Evolutionary conservation across 1,140 invertebrate genomes (phyloP).

Genomic region (Zaprionus inermis): DNA sequence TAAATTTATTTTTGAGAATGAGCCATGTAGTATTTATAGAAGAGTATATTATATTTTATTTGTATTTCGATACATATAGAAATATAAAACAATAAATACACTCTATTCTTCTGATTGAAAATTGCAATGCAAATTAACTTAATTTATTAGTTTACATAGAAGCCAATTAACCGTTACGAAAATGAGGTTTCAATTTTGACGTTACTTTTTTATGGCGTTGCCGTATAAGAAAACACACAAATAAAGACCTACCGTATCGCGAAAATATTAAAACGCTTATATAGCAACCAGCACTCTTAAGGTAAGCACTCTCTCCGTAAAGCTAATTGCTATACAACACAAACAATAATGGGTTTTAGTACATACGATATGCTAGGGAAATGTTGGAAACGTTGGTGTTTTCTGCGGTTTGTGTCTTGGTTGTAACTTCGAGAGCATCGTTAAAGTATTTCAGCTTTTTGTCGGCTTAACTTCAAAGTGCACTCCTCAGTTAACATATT

Average conservation of each 20-base stretch:
- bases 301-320: background rate
- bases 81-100: no score
- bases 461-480: background rate
- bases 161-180: conserved; percentile 1
- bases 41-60: no score
- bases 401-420: background rate
- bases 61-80: background rate
- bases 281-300: background rate
- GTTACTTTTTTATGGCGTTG: conserved; percentile 8
- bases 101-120: no score
- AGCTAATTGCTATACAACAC: background rate
- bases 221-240: background rate
- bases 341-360: conserved; percentile 10
- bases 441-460: background rate
- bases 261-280: background rate
- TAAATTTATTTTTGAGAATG: background rate
- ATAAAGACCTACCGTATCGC: background rate
- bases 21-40: background rate
- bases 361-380: conserved; percentile 35
- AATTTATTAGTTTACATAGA: no score
- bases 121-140: background rate
- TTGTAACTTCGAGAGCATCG: background rate
- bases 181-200: background rate
- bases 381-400: background rate
- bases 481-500: conserved; percentile 1